Conservation (phyloP, 2,888 invertebrate genomes). For the Dryobotodes eremita region DNA sequence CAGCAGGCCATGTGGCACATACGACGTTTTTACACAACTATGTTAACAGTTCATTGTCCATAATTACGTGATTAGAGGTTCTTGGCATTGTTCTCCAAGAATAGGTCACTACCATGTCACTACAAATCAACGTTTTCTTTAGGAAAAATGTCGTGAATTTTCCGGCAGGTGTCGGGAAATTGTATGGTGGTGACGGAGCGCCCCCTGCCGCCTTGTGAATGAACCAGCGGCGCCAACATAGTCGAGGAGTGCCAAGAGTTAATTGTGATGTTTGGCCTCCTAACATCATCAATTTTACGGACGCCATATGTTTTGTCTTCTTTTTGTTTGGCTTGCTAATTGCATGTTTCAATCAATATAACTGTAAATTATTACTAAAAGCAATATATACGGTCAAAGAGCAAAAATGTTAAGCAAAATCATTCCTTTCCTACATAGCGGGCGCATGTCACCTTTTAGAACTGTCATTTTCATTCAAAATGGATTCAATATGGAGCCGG, state of each 20-base stretch:
- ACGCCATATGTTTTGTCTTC: not conserved
- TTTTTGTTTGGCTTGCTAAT: not conserved
- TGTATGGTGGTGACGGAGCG: conserved; percentile 26
- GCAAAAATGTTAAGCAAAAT: not conserved
- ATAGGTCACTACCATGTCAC: conserved; percentile 5
- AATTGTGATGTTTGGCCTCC: conserved; percentile 15
- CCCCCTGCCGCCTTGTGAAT: conserved; percentile 33
- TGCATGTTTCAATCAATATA: not conserved
- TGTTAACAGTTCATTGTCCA: conserved; percentile 57
- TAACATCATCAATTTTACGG: conserved; percentile 17
- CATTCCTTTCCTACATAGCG: no score
- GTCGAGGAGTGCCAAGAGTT: conserved; percentile 38
- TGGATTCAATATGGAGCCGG: no score
- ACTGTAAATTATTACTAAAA: not conserved
- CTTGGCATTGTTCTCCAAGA: conserved; percentile 50
- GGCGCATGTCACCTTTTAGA: not conserved
- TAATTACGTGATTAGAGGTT: conserved; percentile 40
- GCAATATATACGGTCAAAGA: not conserved
- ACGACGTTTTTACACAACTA: conserved; percentile 32
- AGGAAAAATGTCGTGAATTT: conserved; percentile 13
- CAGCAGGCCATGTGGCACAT: conserved; percentile 39
- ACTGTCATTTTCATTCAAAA: not conserved
- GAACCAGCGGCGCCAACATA: conserved; percentile 45
- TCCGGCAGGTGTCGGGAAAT: not conserved
- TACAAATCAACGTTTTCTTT: conserved; percentile 11